phyloP scores from a whole-genome alignment of 2,113 vertebrate species.

The Pogonocichla stellata region DNA sequence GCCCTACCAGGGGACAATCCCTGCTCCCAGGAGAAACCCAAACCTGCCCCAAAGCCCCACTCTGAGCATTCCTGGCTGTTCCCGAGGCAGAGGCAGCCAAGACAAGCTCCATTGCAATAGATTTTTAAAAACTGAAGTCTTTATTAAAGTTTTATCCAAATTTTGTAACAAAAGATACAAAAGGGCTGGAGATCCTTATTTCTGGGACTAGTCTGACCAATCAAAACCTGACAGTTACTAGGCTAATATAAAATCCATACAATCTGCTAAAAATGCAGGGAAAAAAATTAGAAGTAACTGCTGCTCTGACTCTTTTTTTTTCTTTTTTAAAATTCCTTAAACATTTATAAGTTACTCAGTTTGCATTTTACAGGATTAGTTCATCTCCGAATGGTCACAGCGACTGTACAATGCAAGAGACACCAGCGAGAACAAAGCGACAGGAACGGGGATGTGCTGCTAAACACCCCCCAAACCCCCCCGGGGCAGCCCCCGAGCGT shows the following conservation, averaged over 20 bases:
- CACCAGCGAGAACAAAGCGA: conserved; percentile 17
- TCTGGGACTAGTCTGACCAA: conserved; percentile 59
- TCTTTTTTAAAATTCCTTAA: conserved; percentile 6
- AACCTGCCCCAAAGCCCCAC: neutral
- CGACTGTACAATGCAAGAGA: conserved; percentile 59
- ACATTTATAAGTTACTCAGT: conserved; percentile 69
- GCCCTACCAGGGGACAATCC: rapidly evolving
- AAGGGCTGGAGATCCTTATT: conserved; percentile 61
- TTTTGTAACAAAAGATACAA: conserved; percentile 73
- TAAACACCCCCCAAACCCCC: neutral
- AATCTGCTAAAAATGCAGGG: conserved; percentile 64
- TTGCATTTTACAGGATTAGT: conserved; percentile 63
- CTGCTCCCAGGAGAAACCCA: neutral
- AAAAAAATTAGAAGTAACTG: conserved; percentile 57
- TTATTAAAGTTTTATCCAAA: conserved; percentile 74
- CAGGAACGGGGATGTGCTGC: neutral
- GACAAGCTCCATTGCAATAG: neutral
- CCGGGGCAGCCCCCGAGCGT: neutral
- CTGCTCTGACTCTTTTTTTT: conserved; percentile 33
- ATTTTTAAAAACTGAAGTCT: conserved; percentile 67
- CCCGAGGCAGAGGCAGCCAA: neutral
- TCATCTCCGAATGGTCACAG: conserved; percentile 57
- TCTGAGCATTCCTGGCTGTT: rapidly evolving
- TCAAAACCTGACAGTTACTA: conserved; percentile 47
- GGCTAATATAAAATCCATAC: conserved; percentile 66